Percentiles rank a stretch among this genome's conserved stretches.
phyloP scores from a whole-genome alignment of 2,113 vertebrate species.

The Thalassarche chlororhynchos region DNA sequence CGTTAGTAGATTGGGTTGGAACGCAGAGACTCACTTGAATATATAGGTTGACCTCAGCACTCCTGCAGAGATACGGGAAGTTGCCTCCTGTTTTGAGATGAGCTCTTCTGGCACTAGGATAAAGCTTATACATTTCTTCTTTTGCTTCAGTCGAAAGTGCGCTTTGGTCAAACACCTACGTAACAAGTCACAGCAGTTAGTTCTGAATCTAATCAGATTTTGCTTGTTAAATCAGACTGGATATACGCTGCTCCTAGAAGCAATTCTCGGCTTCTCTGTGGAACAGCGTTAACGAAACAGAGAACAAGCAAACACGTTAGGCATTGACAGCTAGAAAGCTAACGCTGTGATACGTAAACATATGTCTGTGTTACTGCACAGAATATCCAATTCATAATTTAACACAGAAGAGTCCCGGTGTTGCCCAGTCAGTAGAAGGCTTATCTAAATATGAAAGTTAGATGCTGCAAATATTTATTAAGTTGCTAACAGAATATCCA shows the following conservation, averaged over 20 bases:
- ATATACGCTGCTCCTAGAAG: background rate
- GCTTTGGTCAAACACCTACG: conserved; percentile 96
- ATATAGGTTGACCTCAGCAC: conserved; percentile 96
- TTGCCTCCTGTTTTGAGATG: conserved; percentile 99
- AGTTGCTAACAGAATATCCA: background rate
- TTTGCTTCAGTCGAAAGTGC: conserved; percentile 95
- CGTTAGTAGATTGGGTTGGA: rapidly evolving
- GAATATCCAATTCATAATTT: background rate
- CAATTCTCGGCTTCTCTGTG: background rate
- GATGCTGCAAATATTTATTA: background rate
- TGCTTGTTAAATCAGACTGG: background rate
- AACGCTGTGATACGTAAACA: rapidly evolving
- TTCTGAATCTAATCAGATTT: background rate
- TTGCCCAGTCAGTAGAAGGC: background rate
- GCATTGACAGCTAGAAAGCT: background rate
- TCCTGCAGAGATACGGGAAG: conserved; percentile 95
- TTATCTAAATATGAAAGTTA: background rate
- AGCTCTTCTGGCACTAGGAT: conserved; percentile 92
- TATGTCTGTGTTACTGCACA: background rate
- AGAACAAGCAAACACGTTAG: background rate
- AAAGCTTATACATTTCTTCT: conserved; percentile 98
- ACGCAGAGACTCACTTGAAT: conserved; percentile 82
- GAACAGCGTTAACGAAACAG: background rate
- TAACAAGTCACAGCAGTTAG: background rate
- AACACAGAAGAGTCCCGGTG: background rate